These are phyloP conservation scores for Neomicropteryx cornuta DNA, from an alignment of 1,140 invertebrate genomes.

Conservation along the genomic window DNA sequence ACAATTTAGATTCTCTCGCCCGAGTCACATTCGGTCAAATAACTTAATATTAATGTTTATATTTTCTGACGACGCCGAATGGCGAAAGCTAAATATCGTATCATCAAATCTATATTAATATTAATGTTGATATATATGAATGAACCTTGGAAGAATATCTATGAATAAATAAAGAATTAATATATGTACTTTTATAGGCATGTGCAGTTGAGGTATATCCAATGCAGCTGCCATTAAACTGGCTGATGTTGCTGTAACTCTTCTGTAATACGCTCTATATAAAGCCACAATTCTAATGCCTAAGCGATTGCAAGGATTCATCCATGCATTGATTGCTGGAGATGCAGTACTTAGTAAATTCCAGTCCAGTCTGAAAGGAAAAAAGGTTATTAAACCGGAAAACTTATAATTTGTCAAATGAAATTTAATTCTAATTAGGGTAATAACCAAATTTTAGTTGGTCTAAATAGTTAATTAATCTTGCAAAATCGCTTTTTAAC, in stretches of 20 bases:
- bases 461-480: neutral
- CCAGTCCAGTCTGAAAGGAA: conserved; percentile 71
- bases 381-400: neutral
- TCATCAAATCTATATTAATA: too few species aligned
- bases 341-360: conserved; percentile 92
- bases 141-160: conserved; percentile 2
- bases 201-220: conserved; percentile 72
- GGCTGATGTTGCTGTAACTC: conserved; percentile 79
- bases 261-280: conserved; percentile 59
- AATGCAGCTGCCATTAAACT: conserved; percentile 91
- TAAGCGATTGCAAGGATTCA: conserved; percentile 87
- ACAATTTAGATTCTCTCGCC: too few species aligned
- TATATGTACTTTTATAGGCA: conserved; percentile 62
- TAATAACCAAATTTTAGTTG: conserved; percentile 3
- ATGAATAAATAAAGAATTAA: neutral
- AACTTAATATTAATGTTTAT: too few species aligned
- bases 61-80: too few species aligned
- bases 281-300: conserved; percentile 72
- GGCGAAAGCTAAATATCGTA: too few species aligned
- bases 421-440: neutral
- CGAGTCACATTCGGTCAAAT: too few species aligned
- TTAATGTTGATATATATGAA: too few species aligned
- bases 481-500: too few species aligned
- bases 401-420: neutral
- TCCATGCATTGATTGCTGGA: conserved; percentile 93